Evolutionary conservation across 2,888 invertebrate species (phyloP), one percentile per base, ranked within the genome.

Genomic region (Therioaphis trifolii): DNA sequence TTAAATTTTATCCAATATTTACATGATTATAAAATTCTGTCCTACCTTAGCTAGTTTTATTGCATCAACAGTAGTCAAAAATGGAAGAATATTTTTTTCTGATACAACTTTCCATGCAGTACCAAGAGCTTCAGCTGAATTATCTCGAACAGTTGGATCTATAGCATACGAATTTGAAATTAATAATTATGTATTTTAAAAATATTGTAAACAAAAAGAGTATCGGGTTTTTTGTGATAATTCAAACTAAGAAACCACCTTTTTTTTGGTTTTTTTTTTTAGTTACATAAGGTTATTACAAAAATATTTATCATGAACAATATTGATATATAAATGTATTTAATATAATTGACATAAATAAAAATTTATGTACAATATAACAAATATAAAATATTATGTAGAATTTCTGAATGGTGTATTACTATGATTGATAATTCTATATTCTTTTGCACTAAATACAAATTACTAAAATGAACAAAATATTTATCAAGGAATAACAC

Each of bases 81-180:
- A 95, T 0, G 96, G 95, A 69, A 91, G 91, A 84, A 99, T 93
- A 58, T 93, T 92, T 89, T 97, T 97, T 88, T 99, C 98, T 1
- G 98, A 95, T 15, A 98, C 94, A 5, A 98, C 92, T 89, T 97
- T 98, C 90, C 97, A 94, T 0, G 96, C 93, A 0, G 97, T 97
- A 14, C 99, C 99, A 21, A 99, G 89, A 0, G 98, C 98, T 88
- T 96, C 95, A 0, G 96, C 96, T 0, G 97, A 94, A 84, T 94
- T 94, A 88, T 99, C 99, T 87, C 99, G 91, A 0, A 99, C 99
- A 1, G 92, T 92, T 0, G 96, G 96, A 90, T 98, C 97, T 90
- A 91, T 88, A 89, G 92, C 79, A 79, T 46, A 84, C 55, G 82
- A 61, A 49, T 29, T 21, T 46, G 21, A 71, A 78, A 52, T 71